A percentile compares a stretch with the other conserved stretches of the same genome.
phyloP scores from a whole-genome alignment of 1,140 invertebrate genomes.

The Dendrolimus kikuchii region DNA sequence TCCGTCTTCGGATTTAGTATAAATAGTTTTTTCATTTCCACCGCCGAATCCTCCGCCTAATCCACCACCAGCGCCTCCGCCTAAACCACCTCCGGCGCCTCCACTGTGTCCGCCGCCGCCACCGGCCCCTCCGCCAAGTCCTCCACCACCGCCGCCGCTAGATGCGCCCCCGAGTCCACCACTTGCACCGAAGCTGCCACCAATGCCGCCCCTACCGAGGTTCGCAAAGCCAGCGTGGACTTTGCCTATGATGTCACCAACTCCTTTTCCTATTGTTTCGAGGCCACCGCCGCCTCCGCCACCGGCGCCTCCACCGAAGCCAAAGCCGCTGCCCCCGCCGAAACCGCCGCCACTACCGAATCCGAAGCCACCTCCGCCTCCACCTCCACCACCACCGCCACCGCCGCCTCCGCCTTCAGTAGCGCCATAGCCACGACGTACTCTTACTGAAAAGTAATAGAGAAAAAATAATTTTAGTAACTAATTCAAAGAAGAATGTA shows the following conservation, averaged over 20 bases:
- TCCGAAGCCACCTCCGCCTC: too few relatives aligned
- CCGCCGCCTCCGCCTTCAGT: constrained; percentile 19
- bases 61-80: constrained; percentile 28
- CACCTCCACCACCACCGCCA: too few relatives aligned
- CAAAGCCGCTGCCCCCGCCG: constrained; percentile 17
- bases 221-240: constrained; percentile 14
- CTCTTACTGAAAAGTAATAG: constrained; percentile 46
- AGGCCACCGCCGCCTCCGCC: constrained; percentile 26
- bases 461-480: not conserved
- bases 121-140: constrained; percentile 37
- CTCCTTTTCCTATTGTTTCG: constrained; percentile 20
- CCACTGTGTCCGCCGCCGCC: constrained; percentile 29
- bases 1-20: constrained; percentile 38
- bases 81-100: constrained; percentile 17
- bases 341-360: constrained; percentile 20
- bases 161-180: constrained; percentile 27
- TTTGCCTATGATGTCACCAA: constrained; percentile 21
- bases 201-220: constrained; percentile 20
- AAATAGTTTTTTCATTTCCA: constrained; percentile 22
- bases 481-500: not conserved
- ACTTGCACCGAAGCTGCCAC: constrained; percentile 2
- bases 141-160: constrained; percentile 32
- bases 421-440: constrained; percentile 43
- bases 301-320: constrained; percentile 14
- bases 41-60: constrained; percentile 41